phyloP scores from a whole-genome alignment of 2,888 invertebrate genomes.

The Cerastis rubricosa region DNA sequence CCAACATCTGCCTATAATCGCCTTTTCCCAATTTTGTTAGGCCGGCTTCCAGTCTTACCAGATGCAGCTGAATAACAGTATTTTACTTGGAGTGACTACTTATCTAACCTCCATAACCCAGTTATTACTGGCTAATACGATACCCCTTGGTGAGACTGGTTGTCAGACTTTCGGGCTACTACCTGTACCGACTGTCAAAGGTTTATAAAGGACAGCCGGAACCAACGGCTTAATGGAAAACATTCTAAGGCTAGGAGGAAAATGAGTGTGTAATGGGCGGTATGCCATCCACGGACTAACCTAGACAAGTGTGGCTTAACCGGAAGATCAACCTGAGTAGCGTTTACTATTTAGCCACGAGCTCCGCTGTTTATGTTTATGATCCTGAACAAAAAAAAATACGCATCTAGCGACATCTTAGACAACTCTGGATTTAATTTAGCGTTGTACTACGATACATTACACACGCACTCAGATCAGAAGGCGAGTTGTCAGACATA shows the following conservation, averaged over 20 bases:
- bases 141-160: neutral
- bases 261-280: neutral
- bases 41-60: neutral
- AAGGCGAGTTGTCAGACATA: neutral
- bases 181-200: neutral
- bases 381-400: neutral
- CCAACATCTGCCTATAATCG: neutral
- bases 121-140: neutral
- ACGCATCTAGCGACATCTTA: neutral
- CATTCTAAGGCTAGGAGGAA: too few relatives aligned
- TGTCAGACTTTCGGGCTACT: neutral
- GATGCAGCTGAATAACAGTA: neutral
- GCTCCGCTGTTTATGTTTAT: too few relatives aligned
- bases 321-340: too few relatives aligned
- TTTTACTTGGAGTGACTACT: neutral
- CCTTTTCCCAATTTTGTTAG: neutral
- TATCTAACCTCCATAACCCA: neutral
- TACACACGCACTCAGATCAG: neutral
- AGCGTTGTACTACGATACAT: neutral
- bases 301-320: neutral
- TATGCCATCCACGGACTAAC: neutral
- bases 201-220: neutral
- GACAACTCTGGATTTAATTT: neutral
- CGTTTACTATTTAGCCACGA: neutral
- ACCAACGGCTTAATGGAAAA: too few relatives aligned